Percentiles rank a stretch among this genome's conserved stretches.
phyloP scores from a whole-genome alignment of 2,888 invertebrate genomes.

The Galeopsomyia nigrocyanea region DNA sequence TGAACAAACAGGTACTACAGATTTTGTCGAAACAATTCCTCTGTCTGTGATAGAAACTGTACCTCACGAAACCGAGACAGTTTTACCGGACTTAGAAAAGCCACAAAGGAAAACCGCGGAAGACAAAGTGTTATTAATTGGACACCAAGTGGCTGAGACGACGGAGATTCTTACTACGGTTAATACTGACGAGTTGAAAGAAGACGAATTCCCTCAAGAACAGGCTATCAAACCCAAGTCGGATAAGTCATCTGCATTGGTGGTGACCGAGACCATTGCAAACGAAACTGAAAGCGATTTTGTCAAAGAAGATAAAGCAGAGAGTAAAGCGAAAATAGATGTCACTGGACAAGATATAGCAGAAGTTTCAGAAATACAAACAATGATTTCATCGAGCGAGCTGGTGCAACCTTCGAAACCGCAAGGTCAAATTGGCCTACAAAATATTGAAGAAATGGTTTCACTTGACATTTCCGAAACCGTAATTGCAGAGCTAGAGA shows the following conservation, averaged over 20 bases:
- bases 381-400: slow-evolving; percentile 53
- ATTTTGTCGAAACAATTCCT: slow-evolving; percentile 46
- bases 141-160: slow-evolving; percentile 59
- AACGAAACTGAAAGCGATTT: slow-evolving; percentile 58
- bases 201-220: slow-evolving; percentile 45
- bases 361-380: slow-evolving; percentile 61
- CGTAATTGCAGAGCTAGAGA: slow-evolving; percentile 55
- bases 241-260: slow-evolving; percentile 49
- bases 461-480: slow-evolving; percentile 54
- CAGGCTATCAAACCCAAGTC: slow-evolving; percentile 36
- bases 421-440: slow-evolving; percentile 49
- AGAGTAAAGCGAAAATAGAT: slow-evolving; percentile 52
- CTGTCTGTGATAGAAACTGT: slow-evolving; percentile 48
- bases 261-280: slow-evolving; percentile 49
- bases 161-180: slow-evolving; percentile 52
- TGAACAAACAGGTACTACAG: slow-evolving; percentile 51
- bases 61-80: slow-evolving; percentile 45
- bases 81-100: slow-evolving; percentile 41
- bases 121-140: slow-evolving; percentile 61
- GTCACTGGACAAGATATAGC: slow-evolving; percentile 63
- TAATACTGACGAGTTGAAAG: slow-evolving; percentile 43
- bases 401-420: slow-evolving; percentile 46
- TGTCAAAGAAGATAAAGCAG: slow-evolving; percentile 42
- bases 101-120: slow-evolving; percentile 63
- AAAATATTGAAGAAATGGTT: slow-evolving; percentile 57